Percentiles rank a stretch among this genome's conserved stretches.
phyloP scores from a whole-genome alignment of 2,113 vertebrate genomes.

The Etheostoma cragini region DNA sequence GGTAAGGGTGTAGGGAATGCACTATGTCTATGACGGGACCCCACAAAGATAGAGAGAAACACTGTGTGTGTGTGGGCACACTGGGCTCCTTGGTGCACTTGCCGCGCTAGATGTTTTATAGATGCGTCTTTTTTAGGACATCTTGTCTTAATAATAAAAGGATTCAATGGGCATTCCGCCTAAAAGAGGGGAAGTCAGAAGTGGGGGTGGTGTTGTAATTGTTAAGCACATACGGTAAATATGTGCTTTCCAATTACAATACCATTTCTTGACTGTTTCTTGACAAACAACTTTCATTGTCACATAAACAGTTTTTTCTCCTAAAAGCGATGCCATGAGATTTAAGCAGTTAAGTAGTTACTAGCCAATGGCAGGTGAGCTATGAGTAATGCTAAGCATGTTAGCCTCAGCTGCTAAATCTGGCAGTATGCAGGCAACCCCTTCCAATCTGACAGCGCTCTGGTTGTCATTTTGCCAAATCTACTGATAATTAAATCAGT shows the following conservation, averaged over 20 bases:
- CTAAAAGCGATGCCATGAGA: too few species aligned
- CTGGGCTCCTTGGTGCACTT: neutral
- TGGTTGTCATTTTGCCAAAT: neutral
- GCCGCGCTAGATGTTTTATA: neutral
- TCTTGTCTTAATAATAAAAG: neutral
- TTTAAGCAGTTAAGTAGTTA: too few species aligned
- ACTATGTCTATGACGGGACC: too few species aligned
- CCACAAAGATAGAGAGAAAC: too few species aligned
- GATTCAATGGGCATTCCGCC: neutral
- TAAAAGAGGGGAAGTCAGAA: too few species aligned
- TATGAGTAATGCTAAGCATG: neutral
- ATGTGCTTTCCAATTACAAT: neutral
- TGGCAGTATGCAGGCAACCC: neutral
- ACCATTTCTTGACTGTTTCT: neutral
- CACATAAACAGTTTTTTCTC: too few species aligned
- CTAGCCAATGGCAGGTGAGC: neutral
- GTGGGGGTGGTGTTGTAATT: too few species aligned
- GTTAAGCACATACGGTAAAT: too few species aligned
- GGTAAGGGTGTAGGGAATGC: too few species aligned
- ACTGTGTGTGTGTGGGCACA: too few species aligned
- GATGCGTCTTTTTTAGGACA: neutral
- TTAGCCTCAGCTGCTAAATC: neutral
- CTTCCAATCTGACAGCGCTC: neutral
- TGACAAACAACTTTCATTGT: neutral
- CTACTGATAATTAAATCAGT: neutral